Conservation (phyloP, 2,113 vertebrate genomes). For the Ailuropoda melanoleuca region DNA sequence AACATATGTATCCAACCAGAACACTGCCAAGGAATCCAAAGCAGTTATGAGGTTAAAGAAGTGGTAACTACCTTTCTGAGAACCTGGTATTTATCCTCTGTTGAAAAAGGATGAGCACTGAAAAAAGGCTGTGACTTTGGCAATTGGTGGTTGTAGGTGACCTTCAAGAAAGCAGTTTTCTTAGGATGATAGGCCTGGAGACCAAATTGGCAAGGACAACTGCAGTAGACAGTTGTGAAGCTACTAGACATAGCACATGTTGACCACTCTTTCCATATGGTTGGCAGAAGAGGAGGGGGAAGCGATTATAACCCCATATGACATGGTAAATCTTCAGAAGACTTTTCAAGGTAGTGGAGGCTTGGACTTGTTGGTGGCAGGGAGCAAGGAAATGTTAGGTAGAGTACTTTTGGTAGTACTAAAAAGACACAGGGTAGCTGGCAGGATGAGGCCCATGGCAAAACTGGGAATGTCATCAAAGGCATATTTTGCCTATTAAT, state of each 20-base stretch:
- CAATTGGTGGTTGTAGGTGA: background rate
- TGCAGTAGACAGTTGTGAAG: background rate
- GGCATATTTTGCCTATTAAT: background rate
- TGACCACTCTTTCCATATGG: background rate
- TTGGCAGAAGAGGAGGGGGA: background rate
- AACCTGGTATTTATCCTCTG: background rate
- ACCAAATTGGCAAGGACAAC: background rate
- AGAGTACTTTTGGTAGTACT: background rate
- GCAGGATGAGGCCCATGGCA: background rate
- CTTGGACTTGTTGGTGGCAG: background rate
- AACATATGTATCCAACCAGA: background rate
- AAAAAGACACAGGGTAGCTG: background rate
- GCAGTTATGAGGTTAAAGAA: background rate
- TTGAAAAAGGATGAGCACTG: background rate
- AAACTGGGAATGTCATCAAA: background rate
- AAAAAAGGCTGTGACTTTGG: background rate
- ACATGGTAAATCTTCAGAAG: background rate
- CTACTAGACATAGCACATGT: background rate
- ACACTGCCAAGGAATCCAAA: background rate
- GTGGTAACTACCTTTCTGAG: background rate
- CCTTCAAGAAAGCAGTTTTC: slow-evolving; percentile 25
- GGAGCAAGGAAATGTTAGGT: background rate
- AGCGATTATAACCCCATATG: background rate
- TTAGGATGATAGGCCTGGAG: background rate
- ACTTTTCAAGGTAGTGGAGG: background rate